Base-by-base conservation (phyloP, 2,888 invertebrate species). In the Lithophane leautieri region DNA sequence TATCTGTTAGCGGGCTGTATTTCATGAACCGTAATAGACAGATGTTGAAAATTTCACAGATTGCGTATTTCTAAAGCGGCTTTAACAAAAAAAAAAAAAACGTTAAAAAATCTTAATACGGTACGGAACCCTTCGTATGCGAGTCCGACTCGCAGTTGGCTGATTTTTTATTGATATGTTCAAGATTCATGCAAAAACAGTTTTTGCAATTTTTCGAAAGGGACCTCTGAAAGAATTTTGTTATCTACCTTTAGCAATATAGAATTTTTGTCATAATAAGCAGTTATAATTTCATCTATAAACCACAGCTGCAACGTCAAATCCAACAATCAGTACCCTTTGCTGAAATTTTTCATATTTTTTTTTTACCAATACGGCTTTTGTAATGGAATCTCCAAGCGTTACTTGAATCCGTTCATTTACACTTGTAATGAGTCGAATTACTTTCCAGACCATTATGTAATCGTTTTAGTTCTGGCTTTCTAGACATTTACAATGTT, bases 361-460 rank as follows among this genome's bases (percentile, higher is more conserved):
- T 62, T 2, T 2, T 65, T 56, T 14, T 28, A 2, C 12, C 47
- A 12, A 7, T 19, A 19, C 47, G 19, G 44, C 28, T 12, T 62
- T 78, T 14, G 47, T 56, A 79, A 40, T 40, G 47, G 14, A 40
- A 79, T 56, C 12, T 42, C 40, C 28, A 25, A 44, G 66, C 47
- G n/a, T 56, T 67, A n/a, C n/a, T n/a, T 47, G 28, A 66, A 77
- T 14, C 16, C 40, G 11, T 75, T 75, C 9, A 78, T 78, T 67
- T 58, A 67, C 66, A 50, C n/a, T 25, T 40, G 61, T 62, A 79
- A 77, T 79, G 42, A 77, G n/a, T 79, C 6, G 40, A 42, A 77
- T 79, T 79, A 42, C 71, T 71, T 71, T 79, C 71, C 62, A 34
- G 40, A 50, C 47, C 42, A 78, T 69, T 69, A 71, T 16, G 28